Base-by-base conservation (phyloP, 1,140 invertebrate species). In the Hyposmocoma kahamanoa region DNA sequence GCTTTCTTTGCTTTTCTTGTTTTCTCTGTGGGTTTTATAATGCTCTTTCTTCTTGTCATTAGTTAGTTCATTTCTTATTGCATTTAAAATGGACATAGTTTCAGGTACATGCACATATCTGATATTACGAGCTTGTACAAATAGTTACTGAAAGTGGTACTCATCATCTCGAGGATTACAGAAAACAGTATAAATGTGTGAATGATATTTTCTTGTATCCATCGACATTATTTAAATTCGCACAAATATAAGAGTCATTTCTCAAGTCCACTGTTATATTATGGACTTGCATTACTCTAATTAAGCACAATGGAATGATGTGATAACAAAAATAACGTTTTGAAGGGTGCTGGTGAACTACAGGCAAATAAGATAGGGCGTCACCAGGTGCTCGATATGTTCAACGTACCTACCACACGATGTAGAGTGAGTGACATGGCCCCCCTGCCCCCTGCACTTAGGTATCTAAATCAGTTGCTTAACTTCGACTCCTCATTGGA, bases 131-230 rank as follows among this genome's bases (percentile, higher is more conserved):
- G 87, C 89, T 36, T 90, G 90, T 13, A 93, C 67, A 73, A 91
- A 92, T 55, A 92, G 88, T 51, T 75, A 58, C 38, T 87, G 78
- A 66, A 84, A 85, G 28, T n/a, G 41, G 50, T 60, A 84, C 67
- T 85, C 77, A 67, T 87, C 77, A 11, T 88, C 89, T 67, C 83
- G 79, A 9, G 87, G 73, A 72, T 90, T 87, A 51, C 86, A 89
- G 55, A 89, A 90, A 11, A 89, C 67, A 39, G 89, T 90, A 67
- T 92, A 82, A 41, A n/a, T n/a, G n/a, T n/a, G 62, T 73, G 84
- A 93, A 88, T n/a, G 86, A 77, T 28, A 92, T 67, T 61, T 92
- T 92, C 92, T 92, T 93, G 61, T 80, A 92, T 88, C 89, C 90
- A 75, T 92, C 91, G 10, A 91, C 87, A 32, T 86, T 59, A 9